Evolutionary conservation across 2,888 invertebrate genomes (phyloP), one percentile per base, ranked within the genome.

Genomic region (Lasioglossum marginatum): DNA sequence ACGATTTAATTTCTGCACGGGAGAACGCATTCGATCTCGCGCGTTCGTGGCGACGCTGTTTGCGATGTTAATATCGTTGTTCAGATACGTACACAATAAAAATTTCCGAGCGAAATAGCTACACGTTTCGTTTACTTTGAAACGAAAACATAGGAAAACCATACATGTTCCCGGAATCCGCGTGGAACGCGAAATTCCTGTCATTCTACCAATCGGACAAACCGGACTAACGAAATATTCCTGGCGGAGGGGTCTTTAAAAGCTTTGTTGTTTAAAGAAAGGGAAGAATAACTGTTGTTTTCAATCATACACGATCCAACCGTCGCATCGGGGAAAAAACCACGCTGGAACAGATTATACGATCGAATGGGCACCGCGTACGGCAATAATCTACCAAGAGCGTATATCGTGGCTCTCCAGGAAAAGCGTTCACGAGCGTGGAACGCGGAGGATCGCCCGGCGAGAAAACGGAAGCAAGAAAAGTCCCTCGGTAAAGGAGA

Each of bases 381-480:
- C 73, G 52, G 76, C 81, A 81, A 87, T 87, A 86, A 89, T 87
- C 82, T 78, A 37, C 70, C 43, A n/a, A 66, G 31, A 77, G 74
- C 75, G 79, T 79, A 77, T 79, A 77, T 81, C 80, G 85, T 83
- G 63, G 77, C 57, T 79, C 71, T 43, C 40, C 14, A 8, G 80
- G n/a, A 71, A 77, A 40, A 31, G 70, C n/a, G 63, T n/a, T 81
- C 76, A 45, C 57, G 45, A 48, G 12, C 48, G 23, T 70, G 34
- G 45, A 45, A 68, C 74, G 71, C 77, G 77, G 76, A 8, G 52
- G 40, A 70, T 27, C 27, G 60, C 27, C 16, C 57, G 23, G 37
- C 12, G 60, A 40, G 66, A 75, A 37, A 48, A 45, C 43, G 60
- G 23, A 14, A 34, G 48, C 34, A 27, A 72, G 74, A 57, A 72